Conservation (phyloP, 2,888 invertebrate species). For the Barypeithes pellucidus region DNA sequence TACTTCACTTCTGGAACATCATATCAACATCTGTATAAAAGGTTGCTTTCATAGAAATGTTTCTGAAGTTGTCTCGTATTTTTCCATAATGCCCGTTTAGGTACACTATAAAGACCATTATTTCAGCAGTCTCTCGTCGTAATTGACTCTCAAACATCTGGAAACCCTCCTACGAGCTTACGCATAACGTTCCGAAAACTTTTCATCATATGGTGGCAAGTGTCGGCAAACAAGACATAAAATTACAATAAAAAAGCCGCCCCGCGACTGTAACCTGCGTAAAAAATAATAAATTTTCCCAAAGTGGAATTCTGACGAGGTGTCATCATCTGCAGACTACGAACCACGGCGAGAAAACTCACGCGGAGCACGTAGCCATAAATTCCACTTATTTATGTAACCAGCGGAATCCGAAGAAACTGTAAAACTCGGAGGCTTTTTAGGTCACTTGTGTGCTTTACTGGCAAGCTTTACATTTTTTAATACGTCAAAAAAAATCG, state of each 20-base stretch:
- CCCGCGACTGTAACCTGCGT: slow-evolving; percentile 42
- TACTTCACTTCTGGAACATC: too few species aligned
- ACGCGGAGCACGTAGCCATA: slow-evolving; percentile 70
- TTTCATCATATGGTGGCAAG: slow-evolving; percentile 22
- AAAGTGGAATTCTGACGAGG: slow-evolving; percentile 65
- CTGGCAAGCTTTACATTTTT: slow-evolving; percentile 9
- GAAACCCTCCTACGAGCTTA: neutral
- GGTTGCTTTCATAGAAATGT: too few species aligned
- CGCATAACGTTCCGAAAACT: neutral
- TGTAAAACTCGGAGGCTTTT: neutral
- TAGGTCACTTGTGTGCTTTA: slow-evolving; percentile 12
- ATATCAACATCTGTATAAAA: neutral
- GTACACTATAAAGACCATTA: neutral
- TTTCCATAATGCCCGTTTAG: neutral
- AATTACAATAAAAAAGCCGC: slow-evolving; percentile 47
- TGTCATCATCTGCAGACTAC: slow-evolving; percentile 65
- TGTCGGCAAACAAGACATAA: slow-evolving; percentile 43
- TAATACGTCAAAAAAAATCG: slow-evolving; percentile 11
- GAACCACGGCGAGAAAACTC: slow-evolving; percentile 68
- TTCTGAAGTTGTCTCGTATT: neutral
- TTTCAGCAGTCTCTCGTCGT: neutral
- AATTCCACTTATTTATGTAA: slow-evolving; percentile 67
- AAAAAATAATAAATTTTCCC: slow-evolving; percentile 64
- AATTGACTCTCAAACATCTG: slow-evolving; percentile 10
- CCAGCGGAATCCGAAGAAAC: slow-evolving; percentile 31